Evolutionary conservation across 2,113 vertebrate species (phyloP), one percentile per base, ranked within the genome.

Genomic region (Ageneiosus marmoratus): DNA sequence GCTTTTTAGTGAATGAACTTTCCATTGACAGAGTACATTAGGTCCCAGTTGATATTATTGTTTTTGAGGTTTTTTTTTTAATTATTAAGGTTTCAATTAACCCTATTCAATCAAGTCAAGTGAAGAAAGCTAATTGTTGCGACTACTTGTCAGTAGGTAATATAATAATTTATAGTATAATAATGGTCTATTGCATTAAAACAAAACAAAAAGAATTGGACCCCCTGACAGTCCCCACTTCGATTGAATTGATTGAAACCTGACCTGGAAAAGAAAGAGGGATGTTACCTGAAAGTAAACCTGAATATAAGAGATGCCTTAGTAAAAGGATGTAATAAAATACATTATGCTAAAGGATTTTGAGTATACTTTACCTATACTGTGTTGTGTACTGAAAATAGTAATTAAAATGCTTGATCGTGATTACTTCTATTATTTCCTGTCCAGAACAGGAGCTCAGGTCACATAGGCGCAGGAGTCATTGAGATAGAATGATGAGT

Each of bases 391-490:
- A 55, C 65, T 69, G 37, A 41, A n/a, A 20, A n/a, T n/a, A 20
- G 77, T 65, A 41, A 41, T 41, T 41, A 34, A 24, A 69, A 32
- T 55, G 22, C 44, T 32, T 41, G 41, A 37, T 50, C 60, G 24
- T 67, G 48, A 51, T 32, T 24, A 27, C 37, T 67, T 65, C 27
- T 67, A 41, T n/a, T 74, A 56, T 62, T 24, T 53, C 5, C 27
- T 34, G 48, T 27, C n/a, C n/a, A 18, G 55, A 60, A 48, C 55
- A 55, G 69, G 24, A 37, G 10, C 78, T 74, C 24, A 83, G 87
- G 77, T 92, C 86, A 91, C 76, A 58, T 67, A 27, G 67, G 60
- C 32, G 18, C 27, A 51, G 60, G 79, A n/a, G 41, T 81, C 27
- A 32, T 51, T 70, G 27, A 24, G 72, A 58, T 44, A 41, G 63